Base-by-base conservation (phyloP, 2,797 vertebrate genomes). In the Spondyliosoma cantharus region DNA sequence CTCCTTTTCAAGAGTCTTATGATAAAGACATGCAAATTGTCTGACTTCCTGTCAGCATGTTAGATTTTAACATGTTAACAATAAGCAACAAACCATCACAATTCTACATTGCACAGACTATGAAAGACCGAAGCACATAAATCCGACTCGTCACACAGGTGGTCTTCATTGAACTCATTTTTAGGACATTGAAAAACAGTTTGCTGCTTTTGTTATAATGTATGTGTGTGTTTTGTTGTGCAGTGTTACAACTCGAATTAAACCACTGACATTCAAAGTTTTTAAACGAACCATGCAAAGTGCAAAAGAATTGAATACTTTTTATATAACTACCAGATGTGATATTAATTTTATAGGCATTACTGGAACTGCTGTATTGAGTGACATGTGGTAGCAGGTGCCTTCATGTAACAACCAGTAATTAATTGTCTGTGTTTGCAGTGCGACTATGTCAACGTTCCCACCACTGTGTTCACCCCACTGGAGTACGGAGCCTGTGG, bases 391-490 rank as follows among this genome's bases (percentile, higher is more conserved):
- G 14, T 29, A 46, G 5, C n/a, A 37, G 5, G 13, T 32, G 8
- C 19, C 1, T 57, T 72, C 16, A 29, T 53, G 29, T 43, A 13
- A 45, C 24, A 16, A 71, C 46, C 6, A 0, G 0, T 19, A 2
- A 13, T 27, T 3, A 8, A n/a, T 7, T 46, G 6, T 74, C 1
- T 61, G 11, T 75, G 29, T 84, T 50, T 67, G 58, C 93, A 99
- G 98, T 99, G 97, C 79, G 97, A 98, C 90, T 99, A 99, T 79
- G 3, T 97, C 71, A 98, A 97, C 43, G 96, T 98, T 60, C 97
- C 97, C 81, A 99, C 98, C 12, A 98, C 97, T 0, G 97, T 98
- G n/a, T 99, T 99, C 93, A 98, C 98, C 25, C 98, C 98, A 3
- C 75, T 99, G 94, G 98, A 99, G 88, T 99, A 99, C 25, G 97